Evolutionary conservation across 2,797 vertebrate genomes (phyloP), one percentile per base, ranked within the genome.

Genomic region (Betta splendens): DNA sequence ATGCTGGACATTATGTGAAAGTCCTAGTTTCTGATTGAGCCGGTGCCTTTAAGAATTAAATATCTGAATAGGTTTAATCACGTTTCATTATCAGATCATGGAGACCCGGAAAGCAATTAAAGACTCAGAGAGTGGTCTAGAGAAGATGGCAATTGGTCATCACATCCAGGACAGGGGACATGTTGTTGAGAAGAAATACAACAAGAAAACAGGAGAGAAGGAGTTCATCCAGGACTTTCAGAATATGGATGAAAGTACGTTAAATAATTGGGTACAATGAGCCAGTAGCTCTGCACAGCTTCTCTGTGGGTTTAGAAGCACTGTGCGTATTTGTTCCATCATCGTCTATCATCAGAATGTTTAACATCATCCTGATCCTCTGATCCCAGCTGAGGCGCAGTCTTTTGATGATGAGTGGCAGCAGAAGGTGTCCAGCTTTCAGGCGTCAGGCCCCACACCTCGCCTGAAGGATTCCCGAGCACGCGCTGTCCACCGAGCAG

Each of bases 151-250:
- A 57, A 91, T 99, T 4, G 97, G 94, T 28, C 97, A 99, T 85
- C 97, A 99, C 79, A 94, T 98, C 49, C 90, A 92, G 3, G 95
- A 98, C 66, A 85, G 94, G 26, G 95, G 91, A 44, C 97, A 98
- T 5, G 91, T 99, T 23, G 80, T 98, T 52, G 92, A 92, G 76
- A 95, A 92, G 77, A 95, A 93, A 52, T 91, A 81, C 73, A 98
- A 99, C 86, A 89, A 61, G 11, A 97, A 84, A 79, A 96, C 96
- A 3, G 96, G 97, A 38, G 91, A 96, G 49, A 92, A 89, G 71
- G 97, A 99, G 85, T 45, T 97, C 54, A 93, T 91, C 80, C 96
- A 98, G 56, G 95, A 99, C 77, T 99, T 98, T 78, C 85, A 96
- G 85, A 98, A 98, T 74, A 43, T 99, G 86, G 94, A 94, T 79